Conservation (phyloP, 2,888 invertebrate species). For the Copidosoma aretas region DNA sequence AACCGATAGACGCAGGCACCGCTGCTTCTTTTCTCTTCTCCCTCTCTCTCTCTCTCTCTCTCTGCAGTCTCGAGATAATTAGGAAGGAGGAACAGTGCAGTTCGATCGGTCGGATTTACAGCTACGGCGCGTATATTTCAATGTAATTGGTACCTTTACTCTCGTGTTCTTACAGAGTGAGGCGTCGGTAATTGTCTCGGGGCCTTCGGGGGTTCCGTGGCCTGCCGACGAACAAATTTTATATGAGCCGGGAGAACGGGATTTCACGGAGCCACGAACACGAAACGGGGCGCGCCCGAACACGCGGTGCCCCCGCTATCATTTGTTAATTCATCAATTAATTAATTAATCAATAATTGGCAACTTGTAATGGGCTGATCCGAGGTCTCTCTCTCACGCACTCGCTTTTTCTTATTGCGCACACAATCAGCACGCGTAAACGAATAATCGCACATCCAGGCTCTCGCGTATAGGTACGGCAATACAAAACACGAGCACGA, state of each 20-base stretch:
- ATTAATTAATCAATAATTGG: slow-evolving; percentile 41
- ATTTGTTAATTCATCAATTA: slow-evolving; percentile 36
- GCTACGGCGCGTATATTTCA: neutral
- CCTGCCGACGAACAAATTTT: neutral
- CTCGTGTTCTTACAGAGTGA: too few relatives aligned
- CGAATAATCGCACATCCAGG: slow-evolving; percentile 11
- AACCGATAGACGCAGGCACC: neutral
- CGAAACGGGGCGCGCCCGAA: neutral
- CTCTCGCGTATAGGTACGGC: slow-evolving; percentile 10
- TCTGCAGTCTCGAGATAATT: neutral
- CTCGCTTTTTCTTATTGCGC: neutral
- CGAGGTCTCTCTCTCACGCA: slow-evolving; percentile 26
- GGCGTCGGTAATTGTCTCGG: neutral
- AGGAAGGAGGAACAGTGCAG: slow-evolving; percentile 7
- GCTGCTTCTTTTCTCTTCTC: too few relatives aligned
- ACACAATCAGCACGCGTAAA: neutral
- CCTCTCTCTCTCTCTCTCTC: too few relatives aligned
- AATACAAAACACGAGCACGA: neutral
- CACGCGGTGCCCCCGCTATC: slow-evolving; percentile 4
- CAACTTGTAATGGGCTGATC: slow-evolving; percentile 41
- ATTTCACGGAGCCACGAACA: slow-evolving; percentile 3
- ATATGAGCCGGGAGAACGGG: neutral
- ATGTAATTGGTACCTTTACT: too few relatives aligned
- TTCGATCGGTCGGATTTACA: slow-evolving; percentile 18
- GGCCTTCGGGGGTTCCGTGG: too few relatives aligned